Evolutionary conservation across 2,888 invertebrate genomes (phyloP).

Genomic region (Tyria jacobaeae): DNA sequence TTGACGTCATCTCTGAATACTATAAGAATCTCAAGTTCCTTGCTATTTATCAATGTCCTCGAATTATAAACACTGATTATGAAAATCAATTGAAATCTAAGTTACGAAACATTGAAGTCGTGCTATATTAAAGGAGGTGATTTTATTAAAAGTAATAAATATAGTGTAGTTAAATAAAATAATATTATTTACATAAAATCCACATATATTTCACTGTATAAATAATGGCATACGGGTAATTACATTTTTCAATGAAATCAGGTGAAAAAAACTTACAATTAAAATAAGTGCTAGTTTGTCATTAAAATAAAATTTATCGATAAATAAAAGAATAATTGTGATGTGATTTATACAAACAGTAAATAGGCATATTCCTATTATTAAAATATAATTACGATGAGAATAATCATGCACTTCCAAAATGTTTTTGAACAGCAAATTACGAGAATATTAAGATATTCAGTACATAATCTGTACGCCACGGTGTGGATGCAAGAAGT

Average conservation of each 20-base stretch:
- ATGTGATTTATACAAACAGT: slow-evolving; percentile 5
- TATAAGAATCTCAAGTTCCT: slow-evolving; percentile 77
- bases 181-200: slow-evolving; percentile 43
- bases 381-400: background rate
- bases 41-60: slow-evolving; percentile 79
- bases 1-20: slow-evolving; percentile 76
- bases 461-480: background rate
- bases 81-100: slow-evolving; percentile 77
- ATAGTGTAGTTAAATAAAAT: slow-evolving; percentile 19
- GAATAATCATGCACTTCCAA: background rate
- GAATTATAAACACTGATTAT: slow-evolving; percentile 74
- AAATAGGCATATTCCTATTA: background rate
- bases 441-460: background rate
- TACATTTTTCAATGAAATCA: slow-evolving; percentile 32
- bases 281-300: slow-evolving; percentile 41
- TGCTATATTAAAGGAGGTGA: slow-evolving; percentile 63
- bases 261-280: slow-evolving; percentile 37
- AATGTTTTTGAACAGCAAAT: background rate
- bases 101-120: slow-evolving; percentile 78
- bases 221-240: slow-evolving; percentile 56
- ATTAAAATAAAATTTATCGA: slow-evolving; percentile 30
- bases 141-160: background rate
- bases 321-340: background rate
- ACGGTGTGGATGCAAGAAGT: background rate
- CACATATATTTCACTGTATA: slow-evolving; percentile 55